Evolutionary conservation across 2,888 invertebrate genomes (phyloP), one percentile per base, ranked within the genome.

Genomic region (Sialis lutaria): DNA sequence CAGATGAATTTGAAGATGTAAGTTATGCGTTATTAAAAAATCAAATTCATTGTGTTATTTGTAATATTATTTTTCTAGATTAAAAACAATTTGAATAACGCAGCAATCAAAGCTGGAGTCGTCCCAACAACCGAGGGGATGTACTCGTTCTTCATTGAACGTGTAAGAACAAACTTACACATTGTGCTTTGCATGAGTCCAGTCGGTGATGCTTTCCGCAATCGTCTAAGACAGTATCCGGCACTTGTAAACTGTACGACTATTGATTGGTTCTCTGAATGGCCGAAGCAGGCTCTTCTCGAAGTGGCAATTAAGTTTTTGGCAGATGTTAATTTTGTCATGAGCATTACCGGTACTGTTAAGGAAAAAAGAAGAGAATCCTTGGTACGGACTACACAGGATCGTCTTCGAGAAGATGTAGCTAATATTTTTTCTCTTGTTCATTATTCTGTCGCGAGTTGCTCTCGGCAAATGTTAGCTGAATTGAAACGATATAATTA

Each of bases 201-300:
- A 1, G 85, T 90, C 48, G 91, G 90, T 1, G 85, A 87, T 50
- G 75, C 76, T 10, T 89, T 91, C 64, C 79, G 87, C 58, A 80
- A 82, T 57, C 77, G 87, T 48, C 75, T 91, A 55, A 77, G 90
- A 7, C 88, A 88, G 63, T 92, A 88, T 65, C 91, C 92, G 1
- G 82, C 88, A 0, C 67, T 92, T 48, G 81, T 91, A 40, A 90
- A 88, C 67, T 80, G 83, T 53, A 86, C 88, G 1, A 88, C 89
- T 0, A 87, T 89, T 22, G 87, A 91, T 64, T 91, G 89, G 89
- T 88, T 90, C 67, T 73, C 79, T 57, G 82, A 85, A 57, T 92
- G 91, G 91, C 89, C 91, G 1, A 75, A 78, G 50, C 84, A 87
- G 60, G 90, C 91, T 34, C 69, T 92, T 47, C 68, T 91, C n/a